Evolutionary conservation across 2,797 vertebrate genomes (phyloP).

Genomic region (Menidia menidia): DNA sequence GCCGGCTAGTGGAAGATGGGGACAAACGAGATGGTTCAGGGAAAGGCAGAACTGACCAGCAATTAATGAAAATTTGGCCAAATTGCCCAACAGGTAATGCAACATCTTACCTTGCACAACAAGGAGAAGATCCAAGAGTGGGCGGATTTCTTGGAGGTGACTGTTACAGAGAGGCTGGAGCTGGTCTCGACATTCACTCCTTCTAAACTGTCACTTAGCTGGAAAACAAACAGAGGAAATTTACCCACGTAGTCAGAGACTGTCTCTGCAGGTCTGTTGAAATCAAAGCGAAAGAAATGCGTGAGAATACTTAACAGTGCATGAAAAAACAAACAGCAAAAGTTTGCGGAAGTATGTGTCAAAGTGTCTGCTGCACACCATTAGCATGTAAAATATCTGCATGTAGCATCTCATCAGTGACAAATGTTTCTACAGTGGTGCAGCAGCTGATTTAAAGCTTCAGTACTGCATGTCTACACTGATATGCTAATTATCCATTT

Average conservation of each 20-base stretch:
- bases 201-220: constrained; percentile 96
- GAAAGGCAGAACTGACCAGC: background rate
- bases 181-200: constrained; percentile 94
- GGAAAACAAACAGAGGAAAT: constrained; percentile 2
- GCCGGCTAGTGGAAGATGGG: constrained; percentile 84
- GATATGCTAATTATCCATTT: background rate
- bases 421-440: too few relatives aligned
- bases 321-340: too few relatives aligned
- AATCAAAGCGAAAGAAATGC: background rate
- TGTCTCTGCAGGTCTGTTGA: too few relatives aligned
- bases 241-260: background rate
- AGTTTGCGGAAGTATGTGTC: too few relatives aligned
- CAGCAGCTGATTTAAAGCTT: background rate
- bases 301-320: too few relatives aligned
- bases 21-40: background rate
- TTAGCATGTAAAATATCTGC: too few relatives aligned
- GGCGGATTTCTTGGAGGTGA: constrained; percentile 95
- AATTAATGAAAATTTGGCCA: background rate
- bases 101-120: constrained; percentile 92
- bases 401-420: too few relatives aligned
- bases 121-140: constrained; percentile 97
- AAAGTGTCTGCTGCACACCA: too few relatives aligned
- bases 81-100: background rate
- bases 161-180: constrained; percentile 92
- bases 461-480: background rate